These are phyloP conservation scores for Barnardius zonarius DNA, from an alignment of 2,113 vertebrate species.

Conservation along the genomic window DNA sequence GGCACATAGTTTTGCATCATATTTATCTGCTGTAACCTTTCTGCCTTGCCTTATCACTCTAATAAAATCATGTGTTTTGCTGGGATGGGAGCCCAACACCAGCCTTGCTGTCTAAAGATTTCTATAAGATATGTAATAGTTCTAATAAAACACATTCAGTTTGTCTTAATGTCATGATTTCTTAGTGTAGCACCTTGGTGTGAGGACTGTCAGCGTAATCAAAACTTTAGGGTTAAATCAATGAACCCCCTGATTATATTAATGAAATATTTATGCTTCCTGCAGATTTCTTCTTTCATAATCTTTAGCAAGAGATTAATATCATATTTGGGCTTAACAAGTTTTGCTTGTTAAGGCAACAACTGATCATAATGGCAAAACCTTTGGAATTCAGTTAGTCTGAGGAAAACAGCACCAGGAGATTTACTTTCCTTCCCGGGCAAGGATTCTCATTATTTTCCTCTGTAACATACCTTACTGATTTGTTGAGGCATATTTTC, in stretches of 20 bases:
- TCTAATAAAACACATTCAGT: not conserved
- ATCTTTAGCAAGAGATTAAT: not conserved
- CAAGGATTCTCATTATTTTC: not conserved
- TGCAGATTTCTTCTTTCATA: not conserved
- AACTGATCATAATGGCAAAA: not conserved
- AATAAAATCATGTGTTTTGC: not conserved
- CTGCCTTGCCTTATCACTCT: not conserved
- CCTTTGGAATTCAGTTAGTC: not conserved
- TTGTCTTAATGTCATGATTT: not conserved
- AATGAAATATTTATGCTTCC: not conserved
- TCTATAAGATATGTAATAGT: not conserved
- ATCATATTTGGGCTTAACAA: not conserved
- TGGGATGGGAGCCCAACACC: not conserved
- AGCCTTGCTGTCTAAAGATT: not conserved
- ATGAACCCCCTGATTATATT: not conserved
- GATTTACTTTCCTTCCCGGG: not conserved
- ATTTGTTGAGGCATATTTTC: not conserved
- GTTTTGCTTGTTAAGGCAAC: not conserved
- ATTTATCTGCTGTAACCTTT: not conserved
- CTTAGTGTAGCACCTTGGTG: not conserved
- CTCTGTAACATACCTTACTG: not conserved
- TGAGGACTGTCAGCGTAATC: not conserved
- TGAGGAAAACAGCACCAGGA: not conserved
- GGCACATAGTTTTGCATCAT: not conserved
- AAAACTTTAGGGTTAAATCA: not conserved